Percentiles rank a stretch among this genome's conserved stretches.
Evolutionary conservation across 2,113 vertebrate genomes (phyloP).

Genomic region (Chroicocephalus ridibundus): DNA sequence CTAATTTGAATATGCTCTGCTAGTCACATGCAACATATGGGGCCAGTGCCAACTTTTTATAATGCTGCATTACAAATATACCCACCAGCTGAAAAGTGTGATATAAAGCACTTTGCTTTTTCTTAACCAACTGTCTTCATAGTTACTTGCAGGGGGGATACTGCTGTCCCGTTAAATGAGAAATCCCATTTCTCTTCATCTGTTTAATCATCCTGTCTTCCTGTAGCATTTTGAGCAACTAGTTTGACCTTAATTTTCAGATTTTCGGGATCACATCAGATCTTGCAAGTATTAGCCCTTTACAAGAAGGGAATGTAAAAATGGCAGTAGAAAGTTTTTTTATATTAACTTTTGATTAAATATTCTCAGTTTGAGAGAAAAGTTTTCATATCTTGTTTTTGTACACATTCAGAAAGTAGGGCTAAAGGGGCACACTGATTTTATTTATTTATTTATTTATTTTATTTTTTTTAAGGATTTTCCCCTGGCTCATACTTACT

Average conservation of each 20-base stretch:
- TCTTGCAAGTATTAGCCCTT: not conserved
- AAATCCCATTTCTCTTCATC: not conserved
- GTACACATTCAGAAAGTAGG: not conserved
- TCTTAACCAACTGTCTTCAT: constrained; percentile 43
- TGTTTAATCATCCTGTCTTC: not conserved
- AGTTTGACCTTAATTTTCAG: not conserved
- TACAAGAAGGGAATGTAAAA: not conserved
- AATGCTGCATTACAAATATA: constrained; percentile 60
- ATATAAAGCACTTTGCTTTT: constrained; percentile 31
- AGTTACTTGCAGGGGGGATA: not conserved
- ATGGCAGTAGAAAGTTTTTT: not conserved
- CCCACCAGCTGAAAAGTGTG: constrained; percentile 60
- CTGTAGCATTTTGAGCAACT: not conserved
- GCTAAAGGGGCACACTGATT: not conserved
- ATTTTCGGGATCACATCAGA: not conserved
- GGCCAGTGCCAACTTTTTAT: constrained; percentile 54
- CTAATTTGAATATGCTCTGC: constrained; percentile 60
- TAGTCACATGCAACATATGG: constrained; percentile 57
- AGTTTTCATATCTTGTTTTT: not conserved
- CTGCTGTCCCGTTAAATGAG: not conserved
- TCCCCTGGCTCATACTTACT: not conserved
- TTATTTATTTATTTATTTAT: not conserved
- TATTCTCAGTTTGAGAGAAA: not conserved
- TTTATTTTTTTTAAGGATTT: not conserved
- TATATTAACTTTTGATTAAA: not conserved